Percentiles rank a stretch among this genome's conserved stretches.
Evolutionary conservation across 2,797 vertebrate species (phyloP).

Genomic region (Telmatherina bonti): DNA sequence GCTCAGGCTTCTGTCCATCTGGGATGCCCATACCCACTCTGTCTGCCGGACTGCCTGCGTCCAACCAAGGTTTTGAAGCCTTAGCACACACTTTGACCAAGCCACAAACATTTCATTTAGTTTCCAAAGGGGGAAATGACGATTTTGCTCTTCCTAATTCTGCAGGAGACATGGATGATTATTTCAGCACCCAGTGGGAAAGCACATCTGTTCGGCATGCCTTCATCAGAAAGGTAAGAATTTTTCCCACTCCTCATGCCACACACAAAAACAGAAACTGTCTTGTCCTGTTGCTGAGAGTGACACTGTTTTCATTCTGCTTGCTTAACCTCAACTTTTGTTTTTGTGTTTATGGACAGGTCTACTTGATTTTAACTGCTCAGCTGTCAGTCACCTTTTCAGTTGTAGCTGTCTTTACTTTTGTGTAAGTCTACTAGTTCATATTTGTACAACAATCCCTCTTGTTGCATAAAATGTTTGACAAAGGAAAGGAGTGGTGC

Average conservation of each 20-base stretch:
- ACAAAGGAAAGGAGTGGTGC: neutral
- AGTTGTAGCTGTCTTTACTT: constrained; percentile 90
- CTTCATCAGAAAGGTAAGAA: constrained; percentile 90
- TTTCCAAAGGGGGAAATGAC: constrained; percentile 8
- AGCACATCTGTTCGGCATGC: constrained; percentile 87
- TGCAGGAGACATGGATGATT: constrained; percentile 78
- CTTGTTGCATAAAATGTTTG: neutral
- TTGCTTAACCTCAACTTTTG: constrained; percentile 1
- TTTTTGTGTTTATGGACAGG: constrained; percentile 77
- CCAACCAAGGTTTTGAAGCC: constrained; percentile 65
- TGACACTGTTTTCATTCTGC: neutral
- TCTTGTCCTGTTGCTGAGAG: neutral
- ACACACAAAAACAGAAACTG: neutral
- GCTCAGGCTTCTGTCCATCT: constrained; percentile 62
- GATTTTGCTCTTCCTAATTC: constrained; percentile 26
- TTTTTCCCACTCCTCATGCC: neutral
- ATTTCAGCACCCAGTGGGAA: constrained; percentile 81
- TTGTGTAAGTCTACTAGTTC: constrained; percentile 86
- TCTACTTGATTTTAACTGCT: constrained; percentile 90
- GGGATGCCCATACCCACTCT: constrained; percentile 71
- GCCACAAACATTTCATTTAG: constrained; percentile 4
- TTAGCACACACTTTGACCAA: constrained; percentile 12
- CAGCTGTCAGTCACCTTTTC: constrained; percentile 90
- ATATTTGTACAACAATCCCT: constrained; percentile 3
- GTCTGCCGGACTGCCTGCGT: constrained; percentile 61